phyloP scores from a whole-genome alignment of 2,888 invertebrate species.

The Molanna angustata region DNA sequence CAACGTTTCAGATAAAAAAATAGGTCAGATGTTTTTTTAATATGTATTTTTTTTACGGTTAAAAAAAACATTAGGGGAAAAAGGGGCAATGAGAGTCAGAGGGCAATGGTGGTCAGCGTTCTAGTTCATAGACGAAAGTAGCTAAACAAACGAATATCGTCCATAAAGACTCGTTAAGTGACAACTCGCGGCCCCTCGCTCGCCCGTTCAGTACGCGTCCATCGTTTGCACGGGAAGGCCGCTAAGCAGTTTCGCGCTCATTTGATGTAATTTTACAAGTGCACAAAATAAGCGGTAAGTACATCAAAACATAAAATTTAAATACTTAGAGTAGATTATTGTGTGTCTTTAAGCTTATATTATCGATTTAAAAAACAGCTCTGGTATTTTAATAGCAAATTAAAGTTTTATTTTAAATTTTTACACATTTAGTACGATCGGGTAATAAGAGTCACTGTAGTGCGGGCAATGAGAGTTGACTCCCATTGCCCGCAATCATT shows the following conservation, averaged over 20 bases:
- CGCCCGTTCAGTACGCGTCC: neutral
- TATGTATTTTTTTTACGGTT: too few relatives aligned
- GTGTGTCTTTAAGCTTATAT: neutral
- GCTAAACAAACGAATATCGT: neutral
- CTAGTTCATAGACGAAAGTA: neutral
- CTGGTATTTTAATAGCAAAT: neutral
- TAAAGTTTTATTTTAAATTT: constrained; percentile 1
- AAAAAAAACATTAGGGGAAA: too few relatives aligned
- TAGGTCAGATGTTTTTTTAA: too few relatives aligned
- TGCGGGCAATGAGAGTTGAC: neutral
- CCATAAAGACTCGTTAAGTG: neutral
- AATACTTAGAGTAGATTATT: constrained; percentile 1
- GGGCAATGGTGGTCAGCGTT: constrained; percentile 2
- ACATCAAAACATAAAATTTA: neutral
- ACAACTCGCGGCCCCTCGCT: neutral
- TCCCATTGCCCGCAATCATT: constrained; percentile 2
- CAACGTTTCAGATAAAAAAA: too few relatives aligned
- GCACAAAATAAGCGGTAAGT: constrained; percentile 1
- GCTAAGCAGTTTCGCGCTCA: neutral
- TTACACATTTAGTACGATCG: neutral
- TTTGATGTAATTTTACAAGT: neutral
- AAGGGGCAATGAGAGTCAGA: constrained; percentile 3
- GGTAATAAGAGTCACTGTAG: neutral
- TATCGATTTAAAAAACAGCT: neutral
- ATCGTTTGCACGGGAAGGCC: neutral